Base-by-base conservation (phyloP, 2,888 invertebrate genomes). In the Aphidius colemani region DNA sequence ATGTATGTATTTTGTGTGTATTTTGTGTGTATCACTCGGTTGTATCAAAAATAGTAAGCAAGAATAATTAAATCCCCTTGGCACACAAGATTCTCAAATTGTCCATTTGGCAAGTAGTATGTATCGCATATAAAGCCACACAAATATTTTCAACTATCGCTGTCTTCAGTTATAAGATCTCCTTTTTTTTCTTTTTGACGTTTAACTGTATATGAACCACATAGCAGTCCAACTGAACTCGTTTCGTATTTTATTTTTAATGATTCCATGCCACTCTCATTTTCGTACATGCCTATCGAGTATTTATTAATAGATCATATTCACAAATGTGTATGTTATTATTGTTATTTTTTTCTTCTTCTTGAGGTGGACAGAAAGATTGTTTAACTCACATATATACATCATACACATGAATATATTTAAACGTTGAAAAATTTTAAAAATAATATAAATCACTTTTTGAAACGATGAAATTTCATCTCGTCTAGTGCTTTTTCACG, bases 21-120 rank as follows among this genome's bases (percentile, higher is more conserved):
- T 41, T 48, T 40, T 46, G 45, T 55, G 53, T 61, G 49, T 53
- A 56, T 58, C 63, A 46, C 53, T 56, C 63, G 65, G 65, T 66
- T 64, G 65, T 66, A 66, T 66, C 69, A 65, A 68, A 67, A 70
- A 70, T 70, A 69, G 70, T 70, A 70, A 70, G 70, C 70, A 70
- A 67, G 70, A 69, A 70, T 70, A 70, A 70, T 70, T 70, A 70
- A 70, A 69, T 58, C 69, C 30, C 67, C 65, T 65, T 70, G 70
- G 70, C 70, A 69, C 61, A 61, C 67, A 67, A 59, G 51, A 55
- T 59, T 45, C 56, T 30, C 7, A 57, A 53, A 59, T 48, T 55
- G 51, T 61, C 55, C 61, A 64, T 64, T 64, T 64, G 65, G 65
- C 65, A 65, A 61, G 59, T 58, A 48, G 45, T 45, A 48, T 61